Base-by-base conservation (phyloP, 1,140 invertebrate genomes). In the Homarus americanus region DNA sequence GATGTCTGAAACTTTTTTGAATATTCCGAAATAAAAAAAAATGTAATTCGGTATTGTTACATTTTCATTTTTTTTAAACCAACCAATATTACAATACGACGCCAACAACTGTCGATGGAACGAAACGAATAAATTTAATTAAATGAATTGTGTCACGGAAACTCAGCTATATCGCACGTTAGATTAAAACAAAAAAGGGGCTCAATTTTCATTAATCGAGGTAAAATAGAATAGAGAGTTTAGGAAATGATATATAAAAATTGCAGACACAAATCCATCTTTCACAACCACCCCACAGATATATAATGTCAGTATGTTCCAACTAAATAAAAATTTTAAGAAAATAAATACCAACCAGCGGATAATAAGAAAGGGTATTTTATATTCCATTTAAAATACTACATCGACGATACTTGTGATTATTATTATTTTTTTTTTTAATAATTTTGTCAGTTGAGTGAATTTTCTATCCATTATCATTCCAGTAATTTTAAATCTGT, bases 121-220 rank as follows among this genome's bases (percentile, higher is more conserved):
- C 36, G n/a, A 15, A 80, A 44, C 40, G 76, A 78, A 44, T 38
- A 38, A 78, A 78, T 78, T 78, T 44, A 78, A 78, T 78, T 78
- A 41, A 78, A 80, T 80, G 44, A 80, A 80, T 32, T 69, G 69
- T 66, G 17, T 17, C 76, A 40, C 41, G 28, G 44, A 80, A 53
- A 80, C 44, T 78, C 41, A 44, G 58, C 58, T 63, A 24, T 63
- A 63, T 63, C 58, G 12, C 58, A 20, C 4, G 58, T n/a, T 49
- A 49, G 44, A 49, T 49, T 49, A 49, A 49, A 49, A 49, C n/a
- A n/a, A 49, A 58, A 58, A 20, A 20, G 44, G 10, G 17, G 10
- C 17, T 58, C 10, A 17, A 58, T 12, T 10, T 58, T 20, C 10
- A 17, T 58, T 12, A 20, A 58, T 17, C 53, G 20, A 63, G 9